Conservation (phyloP, 2,113 vertebrate genomes). For the Ia io region DNA sequence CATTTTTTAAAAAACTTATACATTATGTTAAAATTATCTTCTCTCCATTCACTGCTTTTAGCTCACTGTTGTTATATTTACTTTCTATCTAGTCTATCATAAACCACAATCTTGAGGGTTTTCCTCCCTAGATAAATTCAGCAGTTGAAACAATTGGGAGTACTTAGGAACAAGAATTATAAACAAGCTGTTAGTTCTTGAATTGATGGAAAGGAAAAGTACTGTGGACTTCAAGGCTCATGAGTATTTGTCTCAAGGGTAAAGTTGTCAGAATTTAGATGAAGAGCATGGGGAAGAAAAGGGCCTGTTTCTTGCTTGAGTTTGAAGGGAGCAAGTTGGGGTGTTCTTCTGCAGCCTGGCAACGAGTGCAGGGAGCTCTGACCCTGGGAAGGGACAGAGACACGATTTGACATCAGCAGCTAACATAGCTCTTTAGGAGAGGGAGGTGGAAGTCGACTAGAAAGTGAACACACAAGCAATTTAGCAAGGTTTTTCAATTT, state of each 20-base stretch:
- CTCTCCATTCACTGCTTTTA: background rate
- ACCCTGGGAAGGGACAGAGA: background rate
- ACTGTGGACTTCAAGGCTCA: background rate
- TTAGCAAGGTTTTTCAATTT: background rate
- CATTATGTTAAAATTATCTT: background rate
- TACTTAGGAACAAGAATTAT: background rate
- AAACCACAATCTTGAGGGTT: background rate
- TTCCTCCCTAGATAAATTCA: background rate
- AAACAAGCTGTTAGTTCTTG: background rate
- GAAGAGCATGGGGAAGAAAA: background rate
- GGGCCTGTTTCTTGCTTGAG: background rate
- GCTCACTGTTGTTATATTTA: background rate
- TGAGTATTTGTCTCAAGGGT: background rate
- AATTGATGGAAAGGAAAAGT: background rate
- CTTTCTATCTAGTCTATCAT: background rate
- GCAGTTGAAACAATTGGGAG: background rate
- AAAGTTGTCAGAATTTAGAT: background rate
- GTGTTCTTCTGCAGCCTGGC: background rate
- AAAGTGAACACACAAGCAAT: background rate
- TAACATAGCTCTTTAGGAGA: background rate
- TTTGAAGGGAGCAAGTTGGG: background rate
- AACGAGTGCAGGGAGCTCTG: background rate
- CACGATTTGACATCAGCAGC: background rate
- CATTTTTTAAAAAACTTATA: background rate
- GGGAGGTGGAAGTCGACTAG: background rate